Evolutionary conservation across 2,113 vertebrate genomes (phyloP).

Genomic region (Setophaga kirtlandii): DNA sequence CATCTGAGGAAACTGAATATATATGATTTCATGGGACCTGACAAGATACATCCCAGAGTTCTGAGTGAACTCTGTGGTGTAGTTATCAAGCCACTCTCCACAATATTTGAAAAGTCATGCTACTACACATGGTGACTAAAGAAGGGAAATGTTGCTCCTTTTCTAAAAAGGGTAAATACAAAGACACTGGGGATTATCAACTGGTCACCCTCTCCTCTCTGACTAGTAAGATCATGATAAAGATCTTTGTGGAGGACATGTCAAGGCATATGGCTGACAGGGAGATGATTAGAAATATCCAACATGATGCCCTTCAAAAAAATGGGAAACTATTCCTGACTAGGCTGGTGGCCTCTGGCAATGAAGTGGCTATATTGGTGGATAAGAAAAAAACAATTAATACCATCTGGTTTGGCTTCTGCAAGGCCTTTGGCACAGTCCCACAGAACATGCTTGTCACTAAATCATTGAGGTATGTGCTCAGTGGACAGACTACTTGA

Average conservation of each 20-base stretch:
- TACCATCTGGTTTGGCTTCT: not conserved
- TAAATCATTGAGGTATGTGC: not conserved
- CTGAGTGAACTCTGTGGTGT: fast-evolving
- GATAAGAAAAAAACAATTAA: not conserved
- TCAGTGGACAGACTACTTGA: not conserved
- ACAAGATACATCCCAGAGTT: not conserved
- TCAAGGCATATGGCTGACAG: not conserved
- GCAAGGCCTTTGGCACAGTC: not conserved
- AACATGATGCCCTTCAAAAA: not conserved
- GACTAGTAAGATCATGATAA: too few relatives aligned
- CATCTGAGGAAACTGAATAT: not conserved
- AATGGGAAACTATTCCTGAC: not conserved
- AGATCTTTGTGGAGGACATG: not conserved
- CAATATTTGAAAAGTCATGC: not conserved
- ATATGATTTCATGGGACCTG: not conserved
- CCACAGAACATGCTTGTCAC: not conserved
- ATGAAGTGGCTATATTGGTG: not conserved
- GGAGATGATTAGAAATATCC: not conserved
- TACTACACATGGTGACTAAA: not conserved
- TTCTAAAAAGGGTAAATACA: not conserved
- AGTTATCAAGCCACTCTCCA: not conserved
- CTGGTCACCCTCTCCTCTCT: fast-evolving
- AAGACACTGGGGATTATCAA: not conserved
- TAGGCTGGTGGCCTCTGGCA: not conserved
- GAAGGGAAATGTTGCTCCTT: not conserved